A percentile compares a stretch with the other conserved stretches of the same genome.
Evolutionary conservation across 2,797 vertebrate species (phyloP).

Genomic region (Buphagus erythrorhynchus): DNA sequence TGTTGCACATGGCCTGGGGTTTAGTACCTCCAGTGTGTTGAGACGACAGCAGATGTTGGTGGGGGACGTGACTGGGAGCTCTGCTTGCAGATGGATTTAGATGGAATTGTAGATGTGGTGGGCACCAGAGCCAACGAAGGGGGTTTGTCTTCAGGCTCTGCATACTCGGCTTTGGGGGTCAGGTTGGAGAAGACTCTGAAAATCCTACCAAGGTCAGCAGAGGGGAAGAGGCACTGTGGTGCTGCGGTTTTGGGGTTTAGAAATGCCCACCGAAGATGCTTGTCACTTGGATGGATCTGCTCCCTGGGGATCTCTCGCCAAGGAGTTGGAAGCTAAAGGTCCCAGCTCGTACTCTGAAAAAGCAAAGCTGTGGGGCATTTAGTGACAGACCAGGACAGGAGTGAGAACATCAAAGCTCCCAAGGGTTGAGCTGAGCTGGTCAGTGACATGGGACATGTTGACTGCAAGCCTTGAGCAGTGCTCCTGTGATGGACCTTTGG

Average conservation of each 20-base stretch:
- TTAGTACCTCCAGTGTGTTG: neutral
- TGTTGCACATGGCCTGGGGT: fast-evolving
- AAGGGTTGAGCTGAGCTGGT: neutral
- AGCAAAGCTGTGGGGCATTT: neutral
- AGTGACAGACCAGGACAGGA: neutral
- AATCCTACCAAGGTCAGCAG: fast-evolving
- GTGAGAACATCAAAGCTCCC: neutral
- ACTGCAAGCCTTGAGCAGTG: fast-evolving
- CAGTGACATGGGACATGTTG: fast-evolving
- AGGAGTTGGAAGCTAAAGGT: neutral
- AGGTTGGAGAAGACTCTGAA: neutral
- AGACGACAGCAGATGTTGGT: neutral
- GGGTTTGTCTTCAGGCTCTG: neutral
- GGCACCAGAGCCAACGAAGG: neutral
- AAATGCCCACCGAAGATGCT: neutral
- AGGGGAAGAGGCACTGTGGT: neutral
- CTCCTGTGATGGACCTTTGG: neutral
- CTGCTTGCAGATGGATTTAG: neutral
- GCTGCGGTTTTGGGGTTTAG: neutral
- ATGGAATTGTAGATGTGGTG: fast-evolving
- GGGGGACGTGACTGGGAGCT: fast-evolving
- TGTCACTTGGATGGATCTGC: neutral
- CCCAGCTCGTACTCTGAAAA: neutral
- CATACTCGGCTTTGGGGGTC: neutral
- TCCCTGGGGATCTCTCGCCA: neutral